Base-by-base conservation (phyloP, 2,888 invertebrate genomes). In the Diarsia rubi region DNA sequence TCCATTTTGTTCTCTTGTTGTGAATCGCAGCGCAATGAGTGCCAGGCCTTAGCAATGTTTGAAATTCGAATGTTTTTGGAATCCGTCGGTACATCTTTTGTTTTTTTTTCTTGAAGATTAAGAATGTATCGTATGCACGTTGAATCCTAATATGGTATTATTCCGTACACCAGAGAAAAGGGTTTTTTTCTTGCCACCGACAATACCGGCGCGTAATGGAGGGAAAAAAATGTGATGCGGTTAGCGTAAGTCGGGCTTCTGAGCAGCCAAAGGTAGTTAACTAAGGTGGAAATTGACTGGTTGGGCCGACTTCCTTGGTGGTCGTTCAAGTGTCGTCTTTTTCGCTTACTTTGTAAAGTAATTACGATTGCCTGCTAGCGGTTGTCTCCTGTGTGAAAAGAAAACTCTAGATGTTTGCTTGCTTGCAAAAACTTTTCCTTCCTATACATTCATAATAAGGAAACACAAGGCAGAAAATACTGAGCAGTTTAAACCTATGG, bases 111-210 rank as follows among this genome's bases (percentile, higher is more conserved):
- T 71, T 47, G 12, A 27, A 57, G 19, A 49, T 68, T 71, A 59
- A 73, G 47, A 76, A 84, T 76, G 81, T 71, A 68, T 64, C 47
- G 68, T 70, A 81, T 63, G 70, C 62, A 57, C 45, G 37, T 66
- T 81, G 57, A 86, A 83, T 79, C 78, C 78, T 4, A 75, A 81
- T 75, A 84, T 27, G 85, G 82, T 52, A 66, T 81, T 83, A 70
- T 83, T 72, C 69, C 3, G 60, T 72, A 37, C 37, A 52, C 21
- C 14, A 42, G 47, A 62, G 42, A 52, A 81, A 76, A 52, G 21
- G 45, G 21, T 31, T 69, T 69, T 70, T 82, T 66, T 66, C 47
- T 66, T 66, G 16, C 62, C 9, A 49, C 83, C 59, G 80, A 57
- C 72, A 80, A 78, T 71, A 64, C 68, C 31, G 37, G 60, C 49